Evolutionary conservation across 1,140 invertebrate species (phyloP), one percentile per base, ranked within the genome.

Genomic region (Eriosoma lanigerum): DNA sequence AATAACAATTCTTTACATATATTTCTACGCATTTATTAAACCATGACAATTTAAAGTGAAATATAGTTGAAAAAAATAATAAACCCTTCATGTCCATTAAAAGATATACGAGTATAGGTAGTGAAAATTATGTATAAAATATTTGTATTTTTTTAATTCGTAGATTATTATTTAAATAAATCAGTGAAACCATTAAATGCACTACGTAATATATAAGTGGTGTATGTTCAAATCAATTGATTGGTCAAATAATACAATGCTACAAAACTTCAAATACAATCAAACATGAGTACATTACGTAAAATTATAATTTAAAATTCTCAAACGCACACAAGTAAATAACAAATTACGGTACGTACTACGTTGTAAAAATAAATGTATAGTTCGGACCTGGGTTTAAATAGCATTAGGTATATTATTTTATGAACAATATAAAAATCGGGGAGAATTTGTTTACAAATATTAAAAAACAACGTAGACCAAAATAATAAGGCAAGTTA

Each of bases 391-490:
- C 3, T 46, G 24, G 46, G 29, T n/a, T 38, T 8, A 46, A 72
- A 52, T 52, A 50, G 50, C n/a, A 70, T 50, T 66, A 44, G 5
- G 13, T 12, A 29, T 6, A 29, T 15, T 44, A 2, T 29, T 15
- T 44, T 46, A 15, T 26, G 46, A 72, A 29, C 46, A 52, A 72
- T 72, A 32, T 52, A 72, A 52, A 72, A 72, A 72, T 72, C 29
- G 32, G 46, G 68, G 46, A 52, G 46, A 72, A 52, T 29, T 52
- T 29, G 46, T 72, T 52, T 72, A 72, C 68, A 29, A 72, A 52
- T 50, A 50, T 52, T 72, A 24, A 1, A n/a, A 26, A 72, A 50
- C n/a, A 29, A 52, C 68, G 24, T 50, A 10, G 21, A 26, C 24
- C 46, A n/a, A 19, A 4, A 13, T 29, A 52, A 52, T 46, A 72